Evolutionary conservation across 2,797 vertebrate genomes (phyloP).

Genomic region (Sphaeramia orbicularis): DNA sequence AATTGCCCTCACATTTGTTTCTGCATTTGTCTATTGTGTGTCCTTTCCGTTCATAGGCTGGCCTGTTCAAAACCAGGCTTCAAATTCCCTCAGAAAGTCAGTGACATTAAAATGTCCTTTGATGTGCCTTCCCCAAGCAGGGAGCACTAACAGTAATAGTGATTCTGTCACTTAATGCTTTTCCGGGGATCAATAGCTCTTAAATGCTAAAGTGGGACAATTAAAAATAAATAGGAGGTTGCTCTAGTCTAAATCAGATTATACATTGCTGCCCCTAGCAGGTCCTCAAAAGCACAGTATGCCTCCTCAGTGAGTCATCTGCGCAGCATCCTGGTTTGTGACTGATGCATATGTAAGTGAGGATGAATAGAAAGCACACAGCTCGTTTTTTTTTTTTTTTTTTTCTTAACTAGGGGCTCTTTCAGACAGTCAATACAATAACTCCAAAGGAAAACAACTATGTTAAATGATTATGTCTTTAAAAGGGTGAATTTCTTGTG

Average conservation of each 20-base stretch:
- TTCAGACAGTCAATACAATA: conserved; percentile 48
- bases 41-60: conserved; percentile 99
- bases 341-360: conserved; percentile 87
- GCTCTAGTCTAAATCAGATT: conserved; percentile 90
- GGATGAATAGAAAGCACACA: conserved; percentile 76
- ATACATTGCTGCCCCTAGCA: conserved; percentile 86
- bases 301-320: conserved; percentile 85
- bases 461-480: conserved; percentile 16
- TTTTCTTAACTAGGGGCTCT: conserved; percentile 35
- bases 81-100: conserved; percentile 99
- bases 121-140: conserved; percentile 98
- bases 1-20: conserved; percentile 96
- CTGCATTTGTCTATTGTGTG: conserved; percentile 93
- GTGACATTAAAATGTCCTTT: conserved; percentile 99
- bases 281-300: conserved; percentile 90
- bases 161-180: conserved; percentile 98
- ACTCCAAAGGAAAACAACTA: conserved; percentile 41
- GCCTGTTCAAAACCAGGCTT: conserved; percentile 90
- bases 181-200: conserved; percentile 98
- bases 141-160: conserved; percentile 98
- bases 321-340: conserved; percentile 81
- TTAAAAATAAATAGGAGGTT: conserved; percentile 98
- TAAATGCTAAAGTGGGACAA: conserved; percentile 99
- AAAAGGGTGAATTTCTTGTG: conserved; percentile 7
- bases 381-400: conserved; percentile 48